Percentiles rank a stretch among this genome's conserved stretches.
These are phyloP conservation scores for Hemicrepidius hirtus DNA, from an alignment of 2,888 invertebrate genomes.

Conservation along the genomic window DNA sequence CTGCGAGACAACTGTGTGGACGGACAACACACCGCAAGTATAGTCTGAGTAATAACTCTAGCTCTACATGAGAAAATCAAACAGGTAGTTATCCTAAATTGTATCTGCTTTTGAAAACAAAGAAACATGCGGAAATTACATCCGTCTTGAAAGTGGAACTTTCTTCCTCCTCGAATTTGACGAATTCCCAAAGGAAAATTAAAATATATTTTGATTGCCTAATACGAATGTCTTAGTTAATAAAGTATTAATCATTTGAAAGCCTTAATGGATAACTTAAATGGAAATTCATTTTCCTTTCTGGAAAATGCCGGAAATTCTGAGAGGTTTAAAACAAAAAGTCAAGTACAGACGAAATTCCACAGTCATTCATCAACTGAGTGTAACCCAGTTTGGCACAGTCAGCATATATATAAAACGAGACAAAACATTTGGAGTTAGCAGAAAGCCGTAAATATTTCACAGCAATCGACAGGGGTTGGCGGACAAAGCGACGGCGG, in stretches of 20 bases:
- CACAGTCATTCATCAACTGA: constrained; percentile 62
- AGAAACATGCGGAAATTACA: too few species aligned
- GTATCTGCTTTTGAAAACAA: too few species aligned
- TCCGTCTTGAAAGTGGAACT: too few species aligned
- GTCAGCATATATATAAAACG: constrained; percentile 61
- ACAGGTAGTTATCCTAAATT: too few species aligned
- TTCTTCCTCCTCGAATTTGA: too few species aligned
- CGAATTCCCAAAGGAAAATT: too few species aligned
- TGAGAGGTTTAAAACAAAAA: constrained; percentile 21
- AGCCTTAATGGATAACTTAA: neutral
- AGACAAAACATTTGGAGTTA: constrained; percentile 63
- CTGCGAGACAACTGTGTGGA: too few species aligned
- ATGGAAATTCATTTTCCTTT: constrained; percentile 26
- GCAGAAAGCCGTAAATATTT: constrained; percentile 68
- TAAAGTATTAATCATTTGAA: neutral
- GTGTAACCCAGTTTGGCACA: constrained; percentile 57
- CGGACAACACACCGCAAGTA: too few species aligned
- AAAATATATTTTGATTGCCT: neutral
- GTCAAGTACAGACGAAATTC: constrained; percentile 23
- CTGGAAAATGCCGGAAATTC: neutral
- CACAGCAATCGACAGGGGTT: constrained; percentile 68
- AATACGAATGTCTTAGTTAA: neutral
- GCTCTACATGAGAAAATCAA: too few species aligned
- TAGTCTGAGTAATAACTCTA: too few species aligned
- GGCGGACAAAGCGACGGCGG: constrained; percentile 68